A percentile compares a stretch with the other conserved stretches of the same genome.
These are phyloP conservation scores for Caenorhabditis macrosperma DNA, from an alignment of 2,888 invertebrate genomes.

Conservation along the genomic window DNA sequence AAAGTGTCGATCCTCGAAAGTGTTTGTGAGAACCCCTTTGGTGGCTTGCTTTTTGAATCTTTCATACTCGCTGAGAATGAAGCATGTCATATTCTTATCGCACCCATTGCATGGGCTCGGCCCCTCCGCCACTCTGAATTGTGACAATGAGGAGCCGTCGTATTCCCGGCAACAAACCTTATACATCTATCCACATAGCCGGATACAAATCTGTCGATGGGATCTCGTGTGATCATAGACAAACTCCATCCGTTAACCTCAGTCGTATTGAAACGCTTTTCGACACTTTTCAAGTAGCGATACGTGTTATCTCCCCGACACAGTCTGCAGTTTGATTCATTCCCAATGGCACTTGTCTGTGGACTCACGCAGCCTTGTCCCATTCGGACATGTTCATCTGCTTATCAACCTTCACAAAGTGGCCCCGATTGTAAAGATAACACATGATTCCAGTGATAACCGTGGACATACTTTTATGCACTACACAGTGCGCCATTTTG, in stretches of 20 bases:
- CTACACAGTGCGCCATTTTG: constrained; percentile 71
- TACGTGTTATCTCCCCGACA: constrained; percentile 69
- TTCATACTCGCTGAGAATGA: constrained; percentile 73
- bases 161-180: constrained; percentile 63
- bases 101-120: constrained; percentile 75
- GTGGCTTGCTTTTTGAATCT: constrained; percentile 66
- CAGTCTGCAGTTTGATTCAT: constrained; percentile 55
- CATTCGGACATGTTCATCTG: constrained; percentile 54
- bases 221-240: constrained; percentile 74
- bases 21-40: constrained; percentile 50
- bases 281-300: constrained; percentile 38
- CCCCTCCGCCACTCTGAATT: constrained; percentile 64
- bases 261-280: constrained; percentile 50
- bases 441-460: constrained; percentile 73
- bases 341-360: neutral
- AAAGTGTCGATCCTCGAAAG: constrained; percentile 76
- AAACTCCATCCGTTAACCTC: constrained; percentile 59
- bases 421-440: constrained; percentile 65
- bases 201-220: constrained; percentile 75
- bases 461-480: constrained; percentile 76
- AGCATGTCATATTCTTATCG: constrained; percentile 76
- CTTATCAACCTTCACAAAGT: constrained; percentile 50
- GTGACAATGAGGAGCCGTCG: constrained; percentile 46
- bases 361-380: constrained; percentile 55
- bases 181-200: constrained; percentile 78